phyloP scores from a whole-genome alignment of 2,888 invertebrate species.

The Lathronympha strigana region DNA sequence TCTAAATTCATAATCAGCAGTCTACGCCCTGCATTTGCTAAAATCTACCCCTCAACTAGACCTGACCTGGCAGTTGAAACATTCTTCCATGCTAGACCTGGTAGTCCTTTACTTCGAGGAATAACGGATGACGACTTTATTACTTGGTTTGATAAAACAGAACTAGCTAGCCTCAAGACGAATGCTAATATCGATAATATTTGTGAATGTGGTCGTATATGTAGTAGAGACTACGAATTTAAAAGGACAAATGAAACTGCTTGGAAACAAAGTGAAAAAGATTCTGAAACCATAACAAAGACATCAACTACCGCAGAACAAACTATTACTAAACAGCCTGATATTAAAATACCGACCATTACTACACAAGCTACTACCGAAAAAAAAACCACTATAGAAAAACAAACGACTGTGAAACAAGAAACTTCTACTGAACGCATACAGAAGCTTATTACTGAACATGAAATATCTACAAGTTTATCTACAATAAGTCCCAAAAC shows the following conservation, averaged over 20 bases:
- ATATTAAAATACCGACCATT: slow-evolving; percentile 21
- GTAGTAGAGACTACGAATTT: slow-evolving; percentile 75
- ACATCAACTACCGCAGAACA: slow-evolving; percentile 40
- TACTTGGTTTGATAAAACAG: slow-evolving; percentile 87
- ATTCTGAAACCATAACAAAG: slow-evolving; percentile 40
- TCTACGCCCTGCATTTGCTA: slow-evolving; percentile 85
- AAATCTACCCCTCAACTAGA: slow-evolving; percentile 85
- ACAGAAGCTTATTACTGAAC: slow-evolving; percentile 32
- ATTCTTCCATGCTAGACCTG: slow-evolving; percentile 85
- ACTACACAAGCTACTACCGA: slow-evolving; percentile 34
- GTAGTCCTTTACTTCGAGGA: slow-evolving; percentile 84
- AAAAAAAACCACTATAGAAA: slow-evolving; percentile 15
- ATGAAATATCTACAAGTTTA: slow-evolving; percentile 26
- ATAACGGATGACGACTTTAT: slow-evolving; percentile 87
- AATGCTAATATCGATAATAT: slow-evolving; percentile 78
- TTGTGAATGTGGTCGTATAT: slow-evolving; percentile 82
- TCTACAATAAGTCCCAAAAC: slow-evolving; percentile 38
- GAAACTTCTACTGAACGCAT: slow-evolving; percentile 37
- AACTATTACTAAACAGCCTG: background rate
- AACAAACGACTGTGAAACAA: slow-evolving; percentile 30
- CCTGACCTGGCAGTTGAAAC: slow-evolving; percentile 86
- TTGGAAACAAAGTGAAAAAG: slow-evolving; percentile 6
- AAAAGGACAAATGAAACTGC: slow-evolving; percentile 55
- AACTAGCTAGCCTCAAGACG: slow-evolving; percentile 74
- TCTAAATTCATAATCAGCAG: slow-evolving; percentile 86